Base-by-base conservation (phyloP, 2,113 vertebrate species). In the Takifugu bimaculatus region DNA sequence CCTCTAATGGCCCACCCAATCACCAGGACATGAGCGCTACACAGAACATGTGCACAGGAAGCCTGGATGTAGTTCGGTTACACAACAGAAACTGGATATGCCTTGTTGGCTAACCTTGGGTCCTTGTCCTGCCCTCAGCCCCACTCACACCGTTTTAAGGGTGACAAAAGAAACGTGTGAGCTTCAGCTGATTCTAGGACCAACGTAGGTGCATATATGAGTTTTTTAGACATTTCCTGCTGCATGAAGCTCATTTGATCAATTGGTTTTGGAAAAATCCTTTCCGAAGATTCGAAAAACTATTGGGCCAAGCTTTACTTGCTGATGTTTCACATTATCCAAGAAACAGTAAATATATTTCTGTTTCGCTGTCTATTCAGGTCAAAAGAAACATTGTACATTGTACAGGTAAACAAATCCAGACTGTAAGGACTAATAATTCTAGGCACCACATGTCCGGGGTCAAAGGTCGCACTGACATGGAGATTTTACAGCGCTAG, bases 21-120 rank as follows among this genome's bases (percentile, higher is more conserved):
- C 83, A 81, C 68, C 68, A 54, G 74, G 86, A 86, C 81, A 81
- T 57, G 62, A 82, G 65, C 71, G 60, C 80, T 77, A 75, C 67
- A 80, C 74, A 69, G 68, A 84, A 88, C 87, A 83, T 87, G 82
- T 87, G 83, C 84, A 78, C 81, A 85, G 78, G 79, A 88, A 88
- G 80, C 80, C 20, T 81, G 77, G 71, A 81, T 81, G 87, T 83
- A 74, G 85, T 86, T 72, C 74, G 63, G 75, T 90, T 87, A 90
- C 85, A 87, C 81, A 89, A 89, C 85, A 87, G 85, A 87, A 87
- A 89, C 79, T 67, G 70, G 87, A 89, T 89, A 83, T 26, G 72
- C 68, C 77, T 81, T 81, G 81, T 85, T 86, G 78, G 32, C 84
- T 85, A 87, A 88, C 84, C 83, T 86, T 83, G 81, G 82, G 74